phyloP scores from a whole-genome alignment of 2,113 vertebrate genomes.

The Osmerus eperlanus region DNA sequence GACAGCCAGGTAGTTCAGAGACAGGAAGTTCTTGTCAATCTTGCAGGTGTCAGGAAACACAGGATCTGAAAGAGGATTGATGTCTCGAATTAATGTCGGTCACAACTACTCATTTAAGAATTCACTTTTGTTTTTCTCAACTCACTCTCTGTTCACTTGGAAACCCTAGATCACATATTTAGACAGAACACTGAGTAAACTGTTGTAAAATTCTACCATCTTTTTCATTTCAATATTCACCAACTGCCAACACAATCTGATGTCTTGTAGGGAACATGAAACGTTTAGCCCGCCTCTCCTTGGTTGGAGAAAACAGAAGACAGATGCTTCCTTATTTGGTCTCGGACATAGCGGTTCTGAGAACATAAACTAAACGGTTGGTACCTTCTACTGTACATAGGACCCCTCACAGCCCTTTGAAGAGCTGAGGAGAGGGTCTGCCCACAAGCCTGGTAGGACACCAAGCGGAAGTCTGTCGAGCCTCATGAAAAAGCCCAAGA shows the following conservation, averaged over 20 bases:
- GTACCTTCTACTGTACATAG: slow-evolving; percentile 50
- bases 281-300: slow-evolving; percentile 27
- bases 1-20: slow-evolving; percentile 92
- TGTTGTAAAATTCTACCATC: neutral
- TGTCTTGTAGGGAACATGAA: slow-evolving; percentile 32
- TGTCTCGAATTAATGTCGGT: neutral
- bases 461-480: slow-evolving; percentile 45
- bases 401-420: slow-evolving; percentile 45
- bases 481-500: slow-evolving; percentile 42
- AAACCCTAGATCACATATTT: slow-evolving; percentile 29
- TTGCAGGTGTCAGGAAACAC: slow-evolving; percentile 83
- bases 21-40: slow-evolving; percentile 92
- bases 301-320: slow-evolving; percentile 46
- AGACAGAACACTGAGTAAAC: slow-evolving; percentile 20
- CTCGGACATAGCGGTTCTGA: slow-evolving; percentile 29
- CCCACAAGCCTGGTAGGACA: slow-evolving; percentile 32
- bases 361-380: slow-evolving; percentile 55
- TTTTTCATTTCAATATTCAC: slow-evolving; percentile 3
- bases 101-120: neutral
- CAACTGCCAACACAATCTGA: slow-evolving; percentile 6
- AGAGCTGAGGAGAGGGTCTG: slow-evolving; percentile 27
- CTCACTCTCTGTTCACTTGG: slow-evolving; percentile 24
- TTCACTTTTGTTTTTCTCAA: neutral
- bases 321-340: slow-evolving; percentile 68
- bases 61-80: slow-evolving; percentile 72